Base-by-base conservation (phyloP, 2,888 invertebrate genomes). In the Phaedon cochleariae region DNA sequence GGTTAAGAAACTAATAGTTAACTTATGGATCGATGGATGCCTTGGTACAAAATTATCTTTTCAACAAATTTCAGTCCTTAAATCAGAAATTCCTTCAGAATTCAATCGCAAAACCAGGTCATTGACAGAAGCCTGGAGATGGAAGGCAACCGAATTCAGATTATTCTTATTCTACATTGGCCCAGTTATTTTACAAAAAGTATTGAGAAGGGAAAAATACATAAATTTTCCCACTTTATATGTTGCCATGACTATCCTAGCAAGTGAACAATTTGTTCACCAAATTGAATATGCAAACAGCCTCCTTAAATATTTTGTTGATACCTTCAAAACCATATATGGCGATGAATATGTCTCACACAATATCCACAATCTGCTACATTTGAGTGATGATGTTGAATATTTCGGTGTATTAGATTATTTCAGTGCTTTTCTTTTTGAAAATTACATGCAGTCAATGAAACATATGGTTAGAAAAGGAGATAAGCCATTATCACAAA, bases 1-100 rank as follows among this genome's bases (percentile, higher is more conserved):
- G 20, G 54, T 60, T 12, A 65, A 65, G 62, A 65, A 65, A 54
- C 54, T 65, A 49, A 31, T 65, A 34, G 15, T 22, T 10, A 49
- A 22, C 21, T 52, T 57, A 45, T 58, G 62, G 62, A 58, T 51
- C 52, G 57, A 52, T 41, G 52, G 58, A 21, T 51, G 58, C n/a
- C 58, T 52, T 22, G 29, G 55, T 29, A 51, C 37, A 15, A 63
- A 63, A 52, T 49, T 18, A 17, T 49, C 49, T 20, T 49, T 9
- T 49, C 49, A 21, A 20, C 49, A 49, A 49, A 12, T 49, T 49
- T 49, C 49, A 49, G 49, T 3, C 10, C 20, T 49, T 20, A 53
- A 29, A 53, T 9, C 9, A 29, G 29, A 53, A 22, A 57, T 26
- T 41, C 57, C 57, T n/a, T 37, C 45, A 45, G 41, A 57, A 57